A percentile compares a stretch with the other conserved stretches of the same genome.
Conservation (phyloP, 2,113 vertebrate genomes). For the Willisornis vidua region DNA sequence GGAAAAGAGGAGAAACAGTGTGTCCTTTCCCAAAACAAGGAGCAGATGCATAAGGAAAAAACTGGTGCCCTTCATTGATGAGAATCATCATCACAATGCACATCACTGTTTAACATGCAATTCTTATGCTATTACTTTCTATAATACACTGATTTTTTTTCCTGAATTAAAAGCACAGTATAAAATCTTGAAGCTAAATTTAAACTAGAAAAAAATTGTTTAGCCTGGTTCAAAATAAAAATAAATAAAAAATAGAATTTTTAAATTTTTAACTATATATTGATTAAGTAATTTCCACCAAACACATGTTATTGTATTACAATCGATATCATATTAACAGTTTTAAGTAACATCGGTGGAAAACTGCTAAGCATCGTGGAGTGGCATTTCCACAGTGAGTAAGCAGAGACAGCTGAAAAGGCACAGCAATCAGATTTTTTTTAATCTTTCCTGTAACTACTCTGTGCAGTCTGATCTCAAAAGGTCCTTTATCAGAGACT, state of each 20-base stretch:
- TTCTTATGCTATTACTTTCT: background rate
- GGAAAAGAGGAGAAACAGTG: background rate
- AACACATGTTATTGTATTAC: background rate
- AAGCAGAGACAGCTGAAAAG: background rate
- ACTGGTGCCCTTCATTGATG: background rate
- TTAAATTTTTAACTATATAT: background rate
- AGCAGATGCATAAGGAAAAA: background rate
- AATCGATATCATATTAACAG: background rate
- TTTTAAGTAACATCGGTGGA: background rate
- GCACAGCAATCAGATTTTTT: background rate
- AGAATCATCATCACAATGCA: background rate
- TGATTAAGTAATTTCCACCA: background rate
- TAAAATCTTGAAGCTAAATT: background rate
- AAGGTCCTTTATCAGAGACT: background rate
- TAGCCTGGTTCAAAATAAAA: background rate
- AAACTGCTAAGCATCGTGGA: background rate
- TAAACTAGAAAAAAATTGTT: background rate
- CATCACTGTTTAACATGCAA: background rate
- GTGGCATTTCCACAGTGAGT: background rate
- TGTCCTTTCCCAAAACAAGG: background rate
- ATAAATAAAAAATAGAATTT: background rate
- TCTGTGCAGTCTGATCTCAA: background rate
- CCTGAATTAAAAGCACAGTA: background rate
- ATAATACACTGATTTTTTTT: background rate
- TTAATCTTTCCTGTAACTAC: background rate